Evolutionary conservation across 2,888 invertebrate species (phyloP), one percentile per base, ranked within the genome.

Genomic region (Craniophora ligustri): DNA sequence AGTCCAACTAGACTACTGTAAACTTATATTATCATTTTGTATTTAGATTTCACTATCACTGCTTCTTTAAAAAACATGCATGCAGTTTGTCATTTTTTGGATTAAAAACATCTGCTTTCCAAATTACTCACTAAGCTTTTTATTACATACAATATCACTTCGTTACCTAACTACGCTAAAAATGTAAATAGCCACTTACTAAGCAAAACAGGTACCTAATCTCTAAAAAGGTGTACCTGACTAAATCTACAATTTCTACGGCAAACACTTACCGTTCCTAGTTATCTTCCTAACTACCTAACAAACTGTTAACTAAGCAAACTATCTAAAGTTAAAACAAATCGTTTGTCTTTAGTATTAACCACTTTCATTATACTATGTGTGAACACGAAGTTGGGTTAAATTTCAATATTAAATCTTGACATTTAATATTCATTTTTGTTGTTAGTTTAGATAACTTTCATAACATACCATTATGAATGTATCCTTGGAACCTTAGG

Each of bases 321-420:
- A 51, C 55, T 48, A 53, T 39, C 19, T 45, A 51, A 46, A 49
- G 38, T 19, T 57, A 35, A 45, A 50, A 56, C 54, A 61, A 58
- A 58, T 39, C 28, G 50, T 55, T 61, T 73, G 34, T 34, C 46
- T 44, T 35, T 16, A 28, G 14, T 7, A 31, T 26, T 41, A 47
- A 36, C 16, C 4, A 40, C 34, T 51, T 48, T 46, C 42, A 57
- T 55, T 40, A 58, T 26, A 5, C 6, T 30, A 36, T 23, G 30
- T 19, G 10, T n/a, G 15, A 5, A 38, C n/a, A 21, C n/a, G 0
- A 10, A 42, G 13, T 19, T 30, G 8, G 18, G 38, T 47, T 23
- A 18, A 36, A 54, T 54, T 42, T 23, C n/a, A 55, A 57, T 67
- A 49, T 60, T 57, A 10, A 31, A 50, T 39, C 44, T 23, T 23